Conservation (phyloP, 2,797 vertebrate species). For the Mus minutoides region DNA sequence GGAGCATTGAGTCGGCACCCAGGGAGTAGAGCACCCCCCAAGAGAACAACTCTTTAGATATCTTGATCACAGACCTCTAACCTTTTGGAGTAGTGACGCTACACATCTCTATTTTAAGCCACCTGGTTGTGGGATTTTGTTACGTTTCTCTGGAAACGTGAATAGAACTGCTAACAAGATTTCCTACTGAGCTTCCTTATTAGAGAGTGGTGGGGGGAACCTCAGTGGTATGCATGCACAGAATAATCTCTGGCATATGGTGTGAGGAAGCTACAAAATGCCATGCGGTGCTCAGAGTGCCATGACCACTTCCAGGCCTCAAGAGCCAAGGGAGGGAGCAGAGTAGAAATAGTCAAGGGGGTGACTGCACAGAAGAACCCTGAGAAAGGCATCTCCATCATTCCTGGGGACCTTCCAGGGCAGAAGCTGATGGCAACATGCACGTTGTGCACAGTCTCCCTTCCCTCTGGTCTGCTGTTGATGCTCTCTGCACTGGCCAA, state of each 20-base stretch:
- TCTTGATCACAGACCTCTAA: background rate
- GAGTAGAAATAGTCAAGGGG: background rate
- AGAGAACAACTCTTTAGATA: background rate
- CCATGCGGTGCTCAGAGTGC: background rate
- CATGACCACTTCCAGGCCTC: background rate
- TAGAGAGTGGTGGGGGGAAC: background rate
- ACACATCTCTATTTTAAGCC: background rate
- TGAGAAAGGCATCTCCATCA: background rate
- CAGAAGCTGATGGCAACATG: background rate
- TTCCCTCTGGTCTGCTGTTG: background rate
- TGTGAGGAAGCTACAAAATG: background rate
- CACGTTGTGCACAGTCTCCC: background rate
- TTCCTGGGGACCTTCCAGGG: background rate
- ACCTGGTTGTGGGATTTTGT: background rate
- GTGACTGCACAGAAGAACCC: background rate
- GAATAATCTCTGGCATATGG: background rate
- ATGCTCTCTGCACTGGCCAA: background rate
- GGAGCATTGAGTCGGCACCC: background rate
- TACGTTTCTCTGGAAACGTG: conserved; percentile 7
- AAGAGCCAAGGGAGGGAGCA: background rate
- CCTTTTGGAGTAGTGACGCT: background rate
- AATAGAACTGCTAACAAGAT: background rate
- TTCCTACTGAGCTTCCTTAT: background rate
- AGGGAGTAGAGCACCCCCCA: background rate
- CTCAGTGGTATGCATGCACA: background rate